Percentiles rank a stretch among this genome's conserved stretches.
These are phyloP conservation scores for Discoglossus pictus DNA, from an alignment of 2,797 vertebrate genomes.

Conservation along the genomic window DNA sequence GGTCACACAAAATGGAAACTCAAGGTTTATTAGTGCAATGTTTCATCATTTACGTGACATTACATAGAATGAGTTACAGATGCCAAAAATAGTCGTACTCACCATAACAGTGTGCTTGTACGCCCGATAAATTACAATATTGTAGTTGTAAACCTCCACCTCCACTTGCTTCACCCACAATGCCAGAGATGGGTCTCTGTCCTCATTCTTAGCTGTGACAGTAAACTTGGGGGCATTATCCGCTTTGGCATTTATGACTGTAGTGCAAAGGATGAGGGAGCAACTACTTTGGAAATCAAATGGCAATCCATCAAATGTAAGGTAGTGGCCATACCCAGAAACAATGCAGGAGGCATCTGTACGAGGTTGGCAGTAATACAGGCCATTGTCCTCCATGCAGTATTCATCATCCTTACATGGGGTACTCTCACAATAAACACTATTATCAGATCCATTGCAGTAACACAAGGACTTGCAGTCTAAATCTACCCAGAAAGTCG, in stretches of 20 bases:
- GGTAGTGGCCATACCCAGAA: slow-evolving; percentile 91
- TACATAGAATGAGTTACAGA: too few species aligned
- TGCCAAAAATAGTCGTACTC: too few species aligned
- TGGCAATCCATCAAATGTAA: slow-evolving; percentile 84
- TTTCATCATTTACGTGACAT: too few species aligned
- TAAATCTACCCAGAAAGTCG: slow-evolving; percentile 94
- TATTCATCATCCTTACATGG: slow-evolving; percentile 87
- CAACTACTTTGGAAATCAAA: slow-evolving; percentile 98
- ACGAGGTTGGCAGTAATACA: slow-evolving; percentile 86
- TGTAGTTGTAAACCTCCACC: slow-evolving; percentile 86
- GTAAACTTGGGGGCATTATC: slow-evolving; percentile 78
- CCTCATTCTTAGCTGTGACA: slow-evolving; percentile 84
- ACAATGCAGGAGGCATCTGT: slow-evolving; percentile 86
- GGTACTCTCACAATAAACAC: slow-evolving; percentile 81
- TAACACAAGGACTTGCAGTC: slow-evolving; percentile 94
- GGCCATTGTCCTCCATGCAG: slow-evolving; percentile 82
- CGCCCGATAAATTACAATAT: slow-evolving; percentile 87
- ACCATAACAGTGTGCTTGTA: slow-evolving; percentile 94
- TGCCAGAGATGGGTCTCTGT: slow-evolving; percentile 90
- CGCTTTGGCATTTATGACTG: slow-evolving; percentile 54
- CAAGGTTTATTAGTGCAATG: too few species aligned
- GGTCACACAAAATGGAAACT: too few species aligned
- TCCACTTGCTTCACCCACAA: slow-evolving; percentile 93
- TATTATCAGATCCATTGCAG: slow-evolving; percentile 95
- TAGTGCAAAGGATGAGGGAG: slow-evolving; percentile 82